phyloP scores from a whole-genome alignment of 2,888 invertebrate genomes.

The Cerceris rybyensis region DNA sequence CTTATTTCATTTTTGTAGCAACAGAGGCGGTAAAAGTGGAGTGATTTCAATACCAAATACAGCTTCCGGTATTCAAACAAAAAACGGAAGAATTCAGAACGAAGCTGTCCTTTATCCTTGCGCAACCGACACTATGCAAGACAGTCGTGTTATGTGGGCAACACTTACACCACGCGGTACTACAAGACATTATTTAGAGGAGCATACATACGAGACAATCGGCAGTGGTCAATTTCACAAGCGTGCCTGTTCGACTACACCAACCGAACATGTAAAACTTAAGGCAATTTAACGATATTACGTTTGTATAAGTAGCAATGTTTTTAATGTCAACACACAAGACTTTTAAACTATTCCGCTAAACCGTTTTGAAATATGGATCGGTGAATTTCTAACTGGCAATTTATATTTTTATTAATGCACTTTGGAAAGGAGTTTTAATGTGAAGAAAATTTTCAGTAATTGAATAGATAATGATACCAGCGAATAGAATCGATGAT shows the following conservation, averaged over 20 bases:
- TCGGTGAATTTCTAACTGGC: too few relatives aligned
- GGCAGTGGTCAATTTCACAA: slow-evolving; percentile 72
- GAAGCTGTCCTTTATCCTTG: slow-evolving; percentile 85
- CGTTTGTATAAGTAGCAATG: slow-evolving; percentile 50
- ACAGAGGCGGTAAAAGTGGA: slow-evolving; percentile 75
- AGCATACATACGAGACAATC: slow-evolving; percentile 80
- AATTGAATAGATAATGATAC: too few relatives aligned
- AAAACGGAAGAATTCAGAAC: slow-evolving; percentile 80
- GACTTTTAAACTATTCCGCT: neutral
- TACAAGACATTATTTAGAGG: slow-evolving; percentile 86
- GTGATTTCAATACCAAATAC: slow-evolving; percentile 78
- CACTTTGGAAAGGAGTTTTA: too few relatives aligned
- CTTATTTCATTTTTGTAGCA: slow-evolving; percentile 62
- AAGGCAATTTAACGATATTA: slow-evolving; percentile 72
- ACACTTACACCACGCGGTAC: slow-evolving; percentile 91
- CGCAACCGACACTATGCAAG: slow-evolving; percentile 84
- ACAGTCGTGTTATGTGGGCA: slow-evolving; percentile 91
- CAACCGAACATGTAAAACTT: slow-evolving; percentile 81
- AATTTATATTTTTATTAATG: too few relatives aligned
- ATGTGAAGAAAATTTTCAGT: too few relatives aligned
- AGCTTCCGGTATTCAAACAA: slow-evolving; percentile 75
- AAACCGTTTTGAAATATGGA: too few relatives aligned
- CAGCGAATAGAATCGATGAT: too few relatives aligned
- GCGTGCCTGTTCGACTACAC: slow-evolving; percentile 71
- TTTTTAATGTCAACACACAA: neutral